Percentiles rank a stretch among this genome's conserved stretches.
These are phyloP conservation scores for Tribolium madens DNA, from an alignment of 1,140 invertebrate genomes.

Conservation along the genomic window DNA sequence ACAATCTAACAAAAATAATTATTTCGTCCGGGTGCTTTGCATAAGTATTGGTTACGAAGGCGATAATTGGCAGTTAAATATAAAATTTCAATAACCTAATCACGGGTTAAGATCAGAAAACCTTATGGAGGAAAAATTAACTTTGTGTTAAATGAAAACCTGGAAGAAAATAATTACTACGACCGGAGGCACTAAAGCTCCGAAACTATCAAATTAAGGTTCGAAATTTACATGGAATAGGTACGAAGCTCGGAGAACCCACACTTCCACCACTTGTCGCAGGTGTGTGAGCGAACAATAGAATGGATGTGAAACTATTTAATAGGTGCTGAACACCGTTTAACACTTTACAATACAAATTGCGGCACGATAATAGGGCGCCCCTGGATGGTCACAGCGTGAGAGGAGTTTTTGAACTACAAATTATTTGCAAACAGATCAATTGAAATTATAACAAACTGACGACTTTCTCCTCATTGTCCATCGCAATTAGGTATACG, in stretches of 20 bases:
- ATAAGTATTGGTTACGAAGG: conserved; percentile 12
- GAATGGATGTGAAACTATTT: conserved; percentile 48
- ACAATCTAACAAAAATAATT: conserved; percentile 18
- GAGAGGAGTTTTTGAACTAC: no score
- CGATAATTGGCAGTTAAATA: conserved; percentile 3
- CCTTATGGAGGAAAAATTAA: background rate
- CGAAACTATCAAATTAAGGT: conserved; percentile 9
- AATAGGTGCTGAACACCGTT: conserved; percentile 46
- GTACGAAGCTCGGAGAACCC: conserved; percentile 19
- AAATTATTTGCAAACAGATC: background rate
- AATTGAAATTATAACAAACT: background rate
- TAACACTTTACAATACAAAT: conserved; percentile 48
- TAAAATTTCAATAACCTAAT: conserved; percentile 34
- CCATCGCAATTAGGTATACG: conserved; percentile 43
- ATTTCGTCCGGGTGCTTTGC: conserved; percentile 15
- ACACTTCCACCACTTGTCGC: conserved; percentile 45
- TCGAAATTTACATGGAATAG: conserved; percentile 36
- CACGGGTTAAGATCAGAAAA: background rate
- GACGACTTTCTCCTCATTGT: conserved; percentile 39
- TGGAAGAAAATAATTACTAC: background rate
- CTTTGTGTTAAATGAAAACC: background rate
- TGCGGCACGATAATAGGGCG: conserved; percentile 25
- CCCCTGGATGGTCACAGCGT: background rate
- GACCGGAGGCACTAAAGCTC: conserved; percentile 4
- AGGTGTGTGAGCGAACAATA: conserved; percentile 43